phyloP scores from a whole-genome alignment of 2,888 invertebrate genomes.

The Eilema depressum region DNA sequence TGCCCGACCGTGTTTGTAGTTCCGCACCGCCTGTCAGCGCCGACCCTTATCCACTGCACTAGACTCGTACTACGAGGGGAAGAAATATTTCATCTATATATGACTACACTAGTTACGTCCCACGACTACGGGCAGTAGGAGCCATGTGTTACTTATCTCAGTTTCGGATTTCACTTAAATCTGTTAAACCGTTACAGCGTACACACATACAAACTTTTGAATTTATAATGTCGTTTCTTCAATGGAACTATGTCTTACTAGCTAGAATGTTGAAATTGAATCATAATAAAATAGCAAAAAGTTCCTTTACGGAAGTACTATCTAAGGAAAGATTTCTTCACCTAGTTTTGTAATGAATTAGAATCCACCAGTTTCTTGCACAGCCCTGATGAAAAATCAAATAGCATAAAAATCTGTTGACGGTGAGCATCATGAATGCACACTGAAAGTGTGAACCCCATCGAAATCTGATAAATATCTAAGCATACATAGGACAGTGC shows the following conservation, averaged over 20 bases:
- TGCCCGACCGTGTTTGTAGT: background rate
- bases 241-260: background rate
- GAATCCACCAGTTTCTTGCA: too few relatives aligned
- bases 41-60: background rate
- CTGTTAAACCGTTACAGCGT: background rate
- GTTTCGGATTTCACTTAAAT: conserved; percentile 4
- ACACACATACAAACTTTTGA: background rate
- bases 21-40: background rate
- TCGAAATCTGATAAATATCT: too few relatives aligned
- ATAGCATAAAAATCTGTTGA: too few relatives aligned
- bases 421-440: too few relatives aligned
- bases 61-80: background rate
- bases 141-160: background rate
- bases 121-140: background rate
- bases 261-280: background rate
- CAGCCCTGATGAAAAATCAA: too few relatives aligned
- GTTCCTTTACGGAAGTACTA: too few relatives aligned
- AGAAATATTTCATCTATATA: background rate
- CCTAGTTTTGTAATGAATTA: too few relatives aligned
- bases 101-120: conserved; percentile 1
- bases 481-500: background rate
- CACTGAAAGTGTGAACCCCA: too few relatives aligned
- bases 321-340: too few relatives aligned
- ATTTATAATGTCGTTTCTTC: background rate
- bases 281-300: too few relatives aligned